phyloP scores from a whole-genome alignment of 2,888 invertebrate genomes.

The Chrysodeixis includens region DNA sequence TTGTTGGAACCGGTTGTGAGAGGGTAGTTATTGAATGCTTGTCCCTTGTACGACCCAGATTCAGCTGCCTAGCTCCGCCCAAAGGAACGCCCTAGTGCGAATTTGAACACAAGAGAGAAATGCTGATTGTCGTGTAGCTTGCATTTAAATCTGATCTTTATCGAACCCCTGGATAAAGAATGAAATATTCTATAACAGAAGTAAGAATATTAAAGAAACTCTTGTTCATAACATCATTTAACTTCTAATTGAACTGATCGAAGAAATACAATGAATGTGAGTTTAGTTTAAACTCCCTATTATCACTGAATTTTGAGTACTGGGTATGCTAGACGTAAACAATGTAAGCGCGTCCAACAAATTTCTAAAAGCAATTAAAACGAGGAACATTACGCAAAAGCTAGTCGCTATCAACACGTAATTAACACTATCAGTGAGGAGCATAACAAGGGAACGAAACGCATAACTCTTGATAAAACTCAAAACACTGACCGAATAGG shows the following conservation, averaged over 20 bases:
- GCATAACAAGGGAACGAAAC: constrained; percentile 43
- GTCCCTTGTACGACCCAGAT: not conserved
- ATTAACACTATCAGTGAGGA: constrained; percentile 41
- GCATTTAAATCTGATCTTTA: not conserved
- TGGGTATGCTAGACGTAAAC: constrained; percentile 6
- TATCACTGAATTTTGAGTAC: too few relatives aligned
- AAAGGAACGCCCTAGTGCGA: not conserved
- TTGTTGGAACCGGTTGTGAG: not conserved
- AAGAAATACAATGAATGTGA: too few relatives aligned
- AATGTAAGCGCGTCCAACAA: constrained; percentile 9
- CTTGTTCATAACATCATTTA: too few relatives aligned
- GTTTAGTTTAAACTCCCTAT: too few relatives aligned
- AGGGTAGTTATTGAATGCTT: not conserved
- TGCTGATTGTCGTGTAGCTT: not conserved
- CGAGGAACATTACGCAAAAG: constrained; percentile 24
- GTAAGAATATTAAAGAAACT: too few relatives aligned
- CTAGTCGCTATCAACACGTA: constrained; percentile 22
- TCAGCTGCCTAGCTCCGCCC: not conserved
- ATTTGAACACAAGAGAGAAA: not conserved
- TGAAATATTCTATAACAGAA: not conserved
- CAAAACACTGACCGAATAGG: constrained; percentile 64
- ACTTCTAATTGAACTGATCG: too few relatives aligned
- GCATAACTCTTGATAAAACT: constrained; percentile 64
- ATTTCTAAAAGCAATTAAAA: constrained; percentile 13
- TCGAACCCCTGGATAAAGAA: not conserved